phyloP scores from a whole-genome alignment of 2,113 vertebrate genomes.

The Oreotrochilus melanogaster region DNA sequence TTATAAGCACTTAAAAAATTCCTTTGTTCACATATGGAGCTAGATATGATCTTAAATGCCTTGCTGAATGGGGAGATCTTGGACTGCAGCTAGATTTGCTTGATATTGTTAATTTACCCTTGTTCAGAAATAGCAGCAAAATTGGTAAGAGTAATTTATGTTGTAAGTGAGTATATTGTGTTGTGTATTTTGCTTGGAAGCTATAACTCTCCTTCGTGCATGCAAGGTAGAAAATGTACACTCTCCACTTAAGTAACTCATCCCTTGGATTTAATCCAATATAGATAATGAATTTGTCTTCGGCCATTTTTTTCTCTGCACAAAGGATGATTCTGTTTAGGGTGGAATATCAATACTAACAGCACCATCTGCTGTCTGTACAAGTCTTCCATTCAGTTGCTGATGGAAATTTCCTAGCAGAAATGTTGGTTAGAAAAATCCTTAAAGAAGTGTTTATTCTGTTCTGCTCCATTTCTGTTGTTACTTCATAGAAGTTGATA shows the following conservation, averaged over 20 bases:
- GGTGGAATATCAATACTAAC: neutral
- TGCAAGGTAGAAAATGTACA: neutral
- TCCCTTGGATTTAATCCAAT: neutral
- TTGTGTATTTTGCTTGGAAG: neutral
- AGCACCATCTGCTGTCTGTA: conserved; percentile 43
- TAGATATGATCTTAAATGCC: neutral
- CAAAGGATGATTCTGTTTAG: neutral
- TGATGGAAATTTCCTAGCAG: neutral
- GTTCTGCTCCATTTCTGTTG: neutral
- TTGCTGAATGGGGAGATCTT: neutral
- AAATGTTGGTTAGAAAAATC: neutral
- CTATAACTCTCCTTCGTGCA: neutral
- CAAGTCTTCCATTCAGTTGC: neutral
- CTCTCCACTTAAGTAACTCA: neutral
- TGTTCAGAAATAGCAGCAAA: neutral
- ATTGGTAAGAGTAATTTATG: neutral
- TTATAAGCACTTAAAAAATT: neutral
- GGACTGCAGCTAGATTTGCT: neutral
- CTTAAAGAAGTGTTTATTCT: neutral
- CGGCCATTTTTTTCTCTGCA: neutral
- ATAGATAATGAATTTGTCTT: neutral
- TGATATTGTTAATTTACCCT: neutral
- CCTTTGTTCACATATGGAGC: rapidly evolving
- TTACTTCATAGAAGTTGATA: neutral
- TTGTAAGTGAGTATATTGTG: neutral